Evolutionary conservation across 2,888 invertebrate genomes (phyloP).

Genomic region (Acronicta aceris): DNA sequence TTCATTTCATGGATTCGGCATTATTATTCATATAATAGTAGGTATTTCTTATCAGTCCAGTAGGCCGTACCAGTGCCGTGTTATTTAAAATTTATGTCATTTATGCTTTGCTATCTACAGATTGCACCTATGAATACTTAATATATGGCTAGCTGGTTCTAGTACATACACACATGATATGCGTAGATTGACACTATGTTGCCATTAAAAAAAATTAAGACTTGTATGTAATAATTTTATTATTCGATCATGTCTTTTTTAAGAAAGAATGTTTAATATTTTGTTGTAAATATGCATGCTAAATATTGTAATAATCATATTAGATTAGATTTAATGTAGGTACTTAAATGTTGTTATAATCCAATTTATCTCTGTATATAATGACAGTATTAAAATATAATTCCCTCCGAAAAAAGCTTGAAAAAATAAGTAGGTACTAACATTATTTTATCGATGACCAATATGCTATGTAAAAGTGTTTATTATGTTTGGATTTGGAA

Average conservation of each 20-base stretch:
- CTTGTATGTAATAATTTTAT: slow-evolving; percentile 1
- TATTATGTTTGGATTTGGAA: neutral
- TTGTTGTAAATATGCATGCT: slow-evolving; percentile 26
- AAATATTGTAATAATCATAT: slow-evolving; percentile 24
- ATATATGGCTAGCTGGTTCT: slow-evolving; percentile 44
- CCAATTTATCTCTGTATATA: slow-evolving; percentile 1
- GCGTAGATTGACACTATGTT: slow-evolving; percentile 37
- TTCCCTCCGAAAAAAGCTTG: slow-evolving; percentile 38
- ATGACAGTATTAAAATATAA: slow-evolving; percentile 37
- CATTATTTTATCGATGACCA: too few relatives aligned
- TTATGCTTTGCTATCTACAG: slow-evolving; percentile 23
- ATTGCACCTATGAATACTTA: neutral
- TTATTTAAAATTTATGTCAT: neutral
- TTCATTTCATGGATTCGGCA: too few relatives aligned
- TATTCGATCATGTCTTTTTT: slow-evolving; percentile 1
- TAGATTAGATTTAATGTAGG: slow-evolving; percentile 17
- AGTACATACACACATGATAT: neutral
- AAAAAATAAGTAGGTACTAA: neutral
- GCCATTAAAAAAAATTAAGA: slow-evolving; percentile 45
- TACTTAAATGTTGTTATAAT: slow-evolving; percentile 19
- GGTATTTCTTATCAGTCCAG: too few relatives aligned
- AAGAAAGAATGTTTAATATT: slow-evolving; percentile 5
- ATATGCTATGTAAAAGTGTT: too few relatives aligned
- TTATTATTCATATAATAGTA: too few relatives aligned
- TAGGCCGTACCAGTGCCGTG: too few relatives aligned